These are phyloP conservation scores for Erebia palarica DNA, from an alignment of 2,888 invertebrate genomes.

Conservation along the genomic window DNA sequence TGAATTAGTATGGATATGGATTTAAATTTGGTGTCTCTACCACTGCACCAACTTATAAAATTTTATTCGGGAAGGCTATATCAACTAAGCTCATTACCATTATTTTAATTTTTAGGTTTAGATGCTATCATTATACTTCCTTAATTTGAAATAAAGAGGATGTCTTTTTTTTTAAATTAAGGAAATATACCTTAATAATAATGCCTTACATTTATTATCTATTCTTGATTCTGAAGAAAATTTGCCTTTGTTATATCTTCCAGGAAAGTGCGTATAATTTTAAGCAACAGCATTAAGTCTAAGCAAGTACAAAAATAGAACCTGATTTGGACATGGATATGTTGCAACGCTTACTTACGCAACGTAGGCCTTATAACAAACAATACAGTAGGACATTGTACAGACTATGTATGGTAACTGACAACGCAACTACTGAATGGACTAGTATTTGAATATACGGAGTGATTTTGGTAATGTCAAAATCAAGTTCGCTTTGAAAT, in stretches of 20 bases:
- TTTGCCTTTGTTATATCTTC: not conserved
- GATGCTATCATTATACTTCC: too few species aligned
- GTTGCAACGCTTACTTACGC: conserved; percentile 35
- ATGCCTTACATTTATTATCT: not conserved
- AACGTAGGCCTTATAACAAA: conserved; percentile 38
- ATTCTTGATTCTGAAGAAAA: not conserved
- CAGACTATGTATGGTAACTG: conserved; percentile 25
- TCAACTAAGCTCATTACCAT: too few species aligned
- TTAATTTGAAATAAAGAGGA: too few species aligned
- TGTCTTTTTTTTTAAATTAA: too few species aligned
- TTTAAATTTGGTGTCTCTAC: too few species aligned
- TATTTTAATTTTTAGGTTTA: too few species aligned
- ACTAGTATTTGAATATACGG: not conserved
- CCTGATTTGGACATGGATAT: conserved; percentile 31
- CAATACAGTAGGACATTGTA: conserved; percentile 38
- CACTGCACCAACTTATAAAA: too few species aligned
- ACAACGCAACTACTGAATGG: not conserved
- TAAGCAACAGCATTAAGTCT: conserved; percentile 26
- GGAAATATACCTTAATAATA: too few species aligned
- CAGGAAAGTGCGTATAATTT: not conserved
- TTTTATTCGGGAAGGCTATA: too few species aligned
- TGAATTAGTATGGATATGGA: too few species aligned
- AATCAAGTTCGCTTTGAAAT: not conserved
- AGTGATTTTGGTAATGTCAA: not conserved
- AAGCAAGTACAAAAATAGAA: conserved; percentile 28